These are phyloP conservation scores for Hydriomena furcata DNA, from an alignment of 2,888 invertebrate species.

Conservation along the genomic window DNA sequence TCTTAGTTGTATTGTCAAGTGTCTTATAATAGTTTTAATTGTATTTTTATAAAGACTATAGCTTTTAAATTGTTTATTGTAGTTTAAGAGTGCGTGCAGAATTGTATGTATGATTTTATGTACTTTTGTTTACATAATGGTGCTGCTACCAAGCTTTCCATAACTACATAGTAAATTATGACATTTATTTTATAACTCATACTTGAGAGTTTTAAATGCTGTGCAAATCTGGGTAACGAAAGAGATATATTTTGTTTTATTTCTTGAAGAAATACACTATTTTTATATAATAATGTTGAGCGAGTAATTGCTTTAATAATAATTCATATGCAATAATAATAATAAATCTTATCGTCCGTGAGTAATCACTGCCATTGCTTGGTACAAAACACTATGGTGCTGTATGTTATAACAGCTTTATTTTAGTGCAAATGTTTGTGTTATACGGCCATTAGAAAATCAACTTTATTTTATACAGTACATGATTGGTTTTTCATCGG, in stretches of 20 bases:
- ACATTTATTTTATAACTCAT: too few relatives aligned
- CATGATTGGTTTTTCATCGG: not conserved
- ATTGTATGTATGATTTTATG: slow-evolving; percentile 26
- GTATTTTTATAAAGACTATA: slow-evolving; percentile 68
- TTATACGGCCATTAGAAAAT: not conserved
- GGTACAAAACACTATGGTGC: slow-evolving; percentile 67
- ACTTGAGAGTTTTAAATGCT: too few relatives aligned
- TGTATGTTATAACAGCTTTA: slow-evolving; percentile 43
- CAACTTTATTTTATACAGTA: not conserved
- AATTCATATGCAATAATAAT: slow-evolving; percentile 7
- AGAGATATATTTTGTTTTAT: not conserved
- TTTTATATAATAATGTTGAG: not conserved
- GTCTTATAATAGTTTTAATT: slow-evolving; percentile 60
- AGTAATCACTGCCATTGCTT: slow-evolving; percentile 56
- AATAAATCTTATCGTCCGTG: slow-evolving; percentile 40
- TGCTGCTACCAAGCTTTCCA: slow-evolving; percentile 47
- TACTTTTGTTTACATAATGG: slow-evolving; percentile 29
- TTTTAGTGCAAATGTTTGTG: not conserved
- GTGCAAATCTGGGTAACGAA: too few relatives aligned
- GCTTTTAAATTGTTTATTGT: slow-evolving; percentile 39
- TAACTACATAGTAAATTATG: not conserved
- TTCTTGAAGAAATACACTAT: not conserved
- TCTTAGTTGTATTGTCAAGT: slow-evolving; percentile 51
- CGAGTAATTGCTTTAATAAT: slow-evolving; percentile 1
- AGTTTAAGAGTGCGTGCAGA: slow-evolving; percentile 36